phyloP scores from a whole-genome alignment of 2,797 vertebrate genomes.

The Spinibarbus caldwelli region DNA sequence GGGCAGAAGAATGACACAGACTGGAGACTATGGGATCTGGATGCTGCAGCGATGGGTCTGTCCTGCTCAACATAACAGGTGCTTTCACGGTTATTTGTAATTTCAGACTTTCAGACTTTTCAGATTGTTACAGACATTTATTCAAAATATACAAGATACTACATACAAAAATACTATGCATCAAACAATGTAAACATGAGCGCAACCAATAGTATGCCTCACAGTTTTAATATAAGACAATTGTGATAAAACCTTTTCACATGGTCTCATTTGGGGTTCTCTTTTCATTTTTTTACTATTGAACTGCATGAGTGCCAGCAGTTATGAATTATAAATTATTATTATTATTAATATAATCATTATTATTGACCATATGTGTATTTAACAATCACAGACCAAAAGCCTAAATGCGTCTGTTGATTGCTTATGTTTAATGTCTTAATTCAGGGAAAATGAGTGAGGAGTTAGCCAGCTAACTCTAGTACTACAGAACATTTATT shows the following conservation, averaged over 20 bases:
- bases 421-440: conserved; percentile 34
- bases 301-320: not conserved
- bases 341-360: not conserved
- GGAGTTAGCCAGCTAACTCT: conserved; percentile 61
- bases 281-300: not conserved
- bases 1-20: conserved; percentile 45
- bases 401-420: conserved; percentile 18
- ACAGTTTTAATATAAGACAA: conserved; percentile 70
- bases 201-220: conserved; percentile 71
- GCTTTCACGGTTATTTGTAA: conserved; percentile 31
- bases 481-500: conserved; percentile 28
- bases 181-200: conserved; percentile 59
- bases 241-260: conserved; percentile 33
- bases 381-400: conserved; percentile 9
- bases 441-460: conserved; percentile 11
- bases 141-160: conserved; percentile 80
- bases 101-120: conserved; percentile 6
- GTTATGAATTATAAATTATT: not conserved
- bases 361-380: not conserved
- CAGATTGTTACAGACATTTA: conserved; percentile 76
- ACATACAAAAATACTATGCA: conserved; percentile 82
- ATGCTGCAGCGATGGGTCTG: conserved; percentile 39
- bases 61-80: not conserved
- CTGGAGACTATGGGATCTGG: conserved; percentile 43
- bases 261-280: conserved; percentile 50